Evolutionary conservation across 2,797 vertebrate species (phyloP), one percentile per base, ranked within the genome.

Genomic region (Chelon labrosus): DNA sequence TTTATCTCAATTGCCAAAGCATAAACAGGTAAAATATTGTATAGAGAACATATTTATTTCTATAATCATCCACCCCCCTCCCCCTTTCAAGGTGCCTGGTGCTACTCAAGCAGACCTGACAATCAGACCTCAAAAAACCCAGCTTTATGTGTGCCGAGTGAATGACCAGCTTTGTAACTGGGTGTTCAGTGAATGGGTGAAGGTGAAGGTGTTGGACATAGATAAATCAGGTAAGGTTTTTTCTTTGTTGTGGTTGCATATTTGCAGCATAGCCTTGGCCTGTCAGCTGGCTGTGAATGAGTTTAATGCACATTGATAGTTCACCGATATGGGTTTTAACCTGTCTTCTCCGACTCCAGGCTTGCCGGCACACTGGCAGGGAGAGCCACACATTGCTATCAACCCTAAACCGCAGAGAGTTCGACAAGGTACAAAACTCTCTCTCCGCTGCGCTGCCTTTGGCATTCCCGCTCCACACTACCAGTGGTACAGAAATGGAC

Each of bases 401-500:
- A 92, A 94, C 84, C 96, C 96, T 22, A 87, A 83, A 0, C 68
- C 93, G 19, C 92, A 94, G 74, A 85, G 52, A 0, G 85, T 96
- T 41, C 86, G 64, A 65, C 65, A 39, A 8, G 95, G 93, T n/a
- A 74, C 85, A 58, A 83, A 87, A 0, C 58, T 95, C 13, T 91
- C 75, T 39, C 93, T 97, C 44, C 80, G 75, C 46, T 97, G 96
- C 46, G 76, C 83, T 57, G 96, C 96, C 37, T 92, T 96, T 71
- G 96, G 96, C 2, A 91, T 95, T 14, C 96, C 96, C 6, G 77
- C 91, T 22, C 96, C 96, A 16, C 53, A 62, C 46, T 96, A 96
- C 79, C 95, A 96, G 90, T 97, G 96, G 96, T 96, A 97, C 91
- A 88, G 67, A 76, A 97, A 97, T 39, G 96, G 96, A 10, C 91